Conservation (phyloP, 2,888 invertebrate genomes). For the Ophraella communa region DNA sequence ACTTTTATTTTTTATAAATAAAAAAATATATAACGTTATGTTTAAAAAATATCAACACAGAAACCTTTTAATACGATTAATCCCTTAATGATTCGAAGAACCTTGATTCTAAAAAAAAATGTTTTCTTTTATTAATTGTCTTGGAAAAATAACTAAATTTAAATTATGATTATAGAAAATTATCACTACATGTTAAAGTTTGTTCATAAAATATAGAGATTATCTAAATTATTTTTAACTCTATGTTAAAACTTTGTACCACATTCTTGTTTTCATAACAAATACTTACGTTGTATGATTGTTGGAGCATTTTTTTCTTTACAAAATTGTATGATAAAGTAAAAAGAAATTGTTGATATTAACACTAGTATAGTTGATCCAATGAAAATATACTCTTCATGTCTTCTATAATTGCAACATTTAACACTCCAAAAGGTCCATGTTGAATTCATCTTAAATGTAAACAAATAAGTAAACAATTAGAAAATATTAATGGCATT, state of each 20-base stretch:
- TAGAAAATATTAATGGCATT: not conserved
- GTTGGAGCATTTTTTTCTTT: conserved; percentile 51
- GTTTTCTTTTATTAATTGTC: conserved; percentile 5
- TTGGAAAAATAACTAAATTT: conserved; percentile 8
- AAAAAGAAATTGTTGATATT: conserved; percentile 65
- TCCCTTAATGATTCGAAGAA: conserved; percentile 51
- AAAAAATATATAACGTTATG: not conserved
- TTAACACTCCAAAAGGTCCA: conserved; percentile 69
- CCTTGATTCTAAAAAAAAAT: conserved; percentile 54
- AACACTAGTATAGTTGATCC: conserved; percentile 63
- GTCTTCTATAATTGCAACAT: conserved; percentile 65
- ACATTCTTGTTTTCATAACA: conserved; percentile 18
- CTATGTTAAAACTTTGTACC: not conserved
- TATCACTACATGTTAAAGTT: not conserved
- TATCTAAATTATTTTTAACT: not conserved
- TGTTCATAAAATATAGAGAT: not conserved
- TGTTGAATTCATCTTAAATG: conserved; percentile 70
- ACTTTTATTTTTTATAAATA: not conserved
- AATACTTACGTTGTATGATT: conserved; percentile 55
- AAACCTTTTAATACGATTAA: not conserved
- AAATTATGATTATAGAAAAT: not conserved
- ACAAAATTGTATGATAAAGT: conserved; percentile 63
- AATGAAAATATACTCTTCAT: conserved; percentile 66
- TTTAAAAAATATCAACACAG: not conserved
- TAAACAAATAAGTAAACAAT: conserved; percentile 13